phyloP scores from a whole-genome alignment of 64 coral and sea anemone species.

The Orbicella faveolata region DNA sequence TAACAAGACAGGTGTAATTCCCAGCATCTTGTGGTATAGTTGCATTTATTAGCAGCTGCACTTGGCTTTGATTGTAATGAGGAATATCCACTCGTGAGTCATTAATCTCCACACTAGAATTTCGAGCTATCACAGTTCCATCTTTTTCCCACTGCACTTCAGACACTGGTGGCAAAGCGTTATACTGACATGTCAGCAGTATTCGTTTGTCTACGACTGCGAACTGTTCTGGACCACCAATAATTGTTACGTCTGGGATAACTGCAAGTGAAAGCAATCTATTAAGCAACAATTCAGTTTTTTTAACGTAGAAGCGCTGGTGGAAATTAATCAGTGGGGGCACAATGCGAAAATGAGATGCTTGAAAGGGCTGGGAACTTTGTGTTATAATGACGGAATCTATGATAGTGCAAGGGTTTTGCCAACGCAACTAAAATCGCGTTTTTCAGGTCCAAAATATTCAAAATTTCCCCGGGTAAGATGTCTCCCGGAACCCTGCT shows the following conservation, averaged over 20 bases:
- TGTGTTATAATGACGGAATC: no score
- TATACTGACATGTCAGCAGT: conserved; percentile 16
- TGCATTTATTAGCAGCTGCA: neutral
- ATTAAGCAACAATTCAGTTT: no score
- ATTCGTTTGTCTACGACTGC: neutral
- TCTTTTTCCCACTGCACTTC: conserved; percentile 19
- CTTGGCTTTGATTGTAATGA: neutral
- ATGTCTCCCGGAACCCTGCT: no score
- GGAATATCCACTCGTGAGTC: neutral
- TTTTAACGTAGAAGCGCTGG: no score
- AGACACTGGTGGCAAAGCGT: neutral
- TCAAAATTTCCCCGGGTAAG: no score
- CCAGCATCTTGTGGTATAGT: neutral
- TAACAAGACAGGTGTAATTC: neutral
- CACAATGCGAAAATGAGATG: no score
- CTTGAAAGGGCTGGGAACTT: no score
- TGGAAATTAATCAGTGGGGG: no score
- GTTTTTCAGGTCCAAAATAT: no score
- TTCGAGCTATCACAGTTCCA: neutral
- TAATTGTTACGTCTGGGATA: conserved; percentile 10
- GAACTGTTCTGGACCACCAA: neutral
- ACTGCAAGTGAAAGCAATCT: conserved; percentile 1
- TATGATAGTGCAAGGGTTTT: no score
- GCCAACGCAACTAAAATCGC: no score
- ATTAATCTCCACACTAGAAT: neutral